phyloP scores from a whole-genome alignment of 2,113 vertebrate genomes.

The Himantopus leucocephalus region DNA sequence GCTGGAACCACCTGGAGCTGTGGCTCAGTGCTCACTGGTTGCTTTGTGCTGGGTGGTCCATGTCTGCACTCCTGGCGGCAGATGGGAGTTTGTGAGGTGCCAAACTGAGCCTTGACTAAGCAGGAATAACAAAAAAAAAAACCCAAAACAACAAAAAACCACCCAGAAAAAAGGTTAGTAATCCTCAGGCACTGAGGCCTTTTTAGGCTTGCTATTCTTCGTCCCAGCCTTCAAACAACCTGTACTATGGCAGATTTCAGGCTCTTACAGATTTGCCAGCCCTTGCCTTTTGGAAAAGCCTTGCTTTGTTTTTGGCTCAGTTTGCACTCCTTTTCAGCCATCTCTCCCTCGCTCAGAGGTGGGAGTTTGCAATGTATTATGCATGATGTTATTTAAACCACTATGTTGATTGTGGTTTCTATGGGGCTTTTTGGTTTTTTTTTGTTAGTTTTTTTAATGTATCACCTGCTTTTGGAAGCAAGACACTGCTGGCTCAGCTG shows the following conservation, averaged over 20 bases:
- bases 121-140: not conserved
- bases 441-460: not conserved
- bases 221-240: not conserved
- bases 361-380: constrained; percentile 42
- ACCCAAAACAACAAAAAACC: not conserved
- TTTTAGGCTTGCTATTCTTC: not conserved
- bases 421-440: not conserved
- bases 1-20: not conserved
- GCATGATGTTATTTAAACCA: constrained; percentile 51
- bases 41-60: not conserved
- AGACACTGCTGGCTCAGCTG: not conserved
- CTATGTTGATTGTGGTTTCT: not conserved
- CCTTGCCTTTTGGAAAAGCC: constrained; percentile 19
- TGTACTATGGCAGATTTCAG: not conserved
- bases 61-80: accelerated
- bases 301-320: constrained; percentile 33
- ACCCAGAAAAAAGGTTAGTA: not conserved
- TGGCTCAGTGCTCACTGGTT: not conserved
- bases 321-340: constrained; percentile 12
- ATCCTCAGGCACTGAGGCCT: not conserved
- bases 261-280: not conserved
- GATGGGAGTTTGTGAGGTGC: not conserved
- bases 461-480: not conserved
- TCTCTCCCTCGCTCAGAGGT: not conserved
- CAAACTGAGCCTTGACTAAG: not conserved